These are phyloP conservation scores for Thysanoteuthis rhombus DNA, from an alignment of 2,888 invertebrate genomes.

Conservation along the genomic window DNA sequence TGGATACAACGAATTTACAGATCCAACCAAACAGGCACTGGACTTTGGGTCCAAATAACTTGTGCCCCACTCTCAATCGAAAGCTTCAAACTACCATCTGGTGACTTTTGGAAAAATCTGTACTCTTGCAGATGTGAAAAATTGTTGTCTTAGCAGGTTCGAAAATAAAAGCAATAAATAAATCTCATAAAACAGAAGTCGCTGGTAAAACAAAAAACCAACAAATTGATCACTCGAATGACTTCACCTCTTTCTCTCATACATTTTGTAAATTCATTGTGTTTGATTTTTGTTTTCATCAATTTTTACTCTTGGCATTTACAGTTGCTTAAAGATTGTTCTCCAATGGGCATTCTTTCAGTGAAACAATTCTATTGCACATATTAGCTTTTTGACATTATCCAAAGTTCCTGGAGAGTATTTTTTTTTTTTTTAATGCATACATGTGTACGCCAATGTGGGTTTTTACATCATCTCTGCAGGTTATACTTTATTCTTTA, in stretches of 20 bases:
- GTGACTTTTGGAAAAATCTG: no score
- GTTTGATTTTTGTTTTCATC: background rate
- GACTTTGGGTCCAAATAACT: no score
- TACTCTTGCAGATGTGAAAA: no score
- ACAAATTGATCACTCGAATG: background rate
- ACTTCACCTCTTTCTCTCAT: background rate
- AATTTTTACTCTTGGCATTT: background rate
- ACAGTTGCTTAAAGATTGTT: background rate
- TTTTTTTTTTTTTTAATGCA: background rate
- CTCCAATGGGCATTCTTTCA: background rate
- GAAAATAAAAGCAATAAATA: no score
- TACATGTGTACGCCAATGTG: background rate
- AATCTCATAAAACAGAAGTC: no score
- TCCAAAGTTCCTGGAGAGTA: background rate
- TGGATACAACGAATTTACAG: no score
- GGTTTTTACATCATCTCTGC: background rate
- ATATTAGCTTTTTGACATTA: conserved; percentile 12
- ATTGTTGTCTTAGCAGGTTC: no score
- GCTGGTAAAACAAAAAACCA: no score
- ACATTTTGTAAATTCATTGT: background rate
- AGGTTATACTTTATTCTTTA: background rate
- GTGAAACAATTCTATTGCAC: background rate
- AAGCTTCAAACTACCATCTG: no score
- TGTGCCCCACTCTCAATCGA: no score
- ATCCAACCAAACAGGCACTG: no score